Evolutionary conservation across 1,140 invertebrate species (phyloP).

Genomic region (Sycobia sp.): DNA sequence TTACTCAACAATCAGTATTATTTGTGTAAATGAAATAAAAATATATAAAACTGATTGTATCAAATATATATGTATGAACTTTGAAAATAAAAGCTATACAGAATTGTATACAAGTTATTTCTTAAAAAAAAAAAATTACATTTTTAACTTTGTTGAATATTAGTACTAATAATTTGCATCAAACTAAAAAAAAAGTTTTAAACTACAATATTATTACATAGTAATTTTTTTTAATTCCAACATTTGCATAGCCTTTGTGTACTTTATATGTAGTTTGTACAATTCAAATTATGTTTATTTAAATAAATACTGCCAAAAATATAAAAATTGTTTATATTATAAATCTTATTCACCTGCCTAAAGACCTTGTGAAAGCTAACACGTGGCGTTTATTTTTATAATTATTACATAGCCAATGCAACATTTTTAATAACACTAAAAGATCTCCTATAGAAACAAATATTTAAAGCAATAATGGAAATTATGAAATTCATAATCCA

Average conservation of each 20-base stretch:
- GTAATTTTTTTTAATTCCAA: slow-evolving; percentile 18
- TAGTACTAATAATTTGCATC: slow-evolving; percentile 8
- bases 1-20: slow-evolving; percentile 32
- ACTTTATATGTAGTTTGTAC: slow-evolving; percentile 29
- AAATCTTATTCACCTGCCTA: slow-evolving; percentile 1
- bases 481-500: background rate
- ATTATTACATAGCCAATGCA: background rate
- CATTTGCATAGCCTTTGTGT: slow-evolving; percentile 16
- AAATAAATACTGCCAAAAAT: slow-evolving; percentile 36
- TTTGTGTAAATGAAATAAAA: slow-evolving; percentile 31
- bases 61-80: slow-evolving; percentile 30
- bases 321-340: slow-evolving; percentile 13
- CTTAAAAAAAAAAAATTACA: slow-evolving; percentile 4
- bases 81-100: slow-evolving; percentile 16
- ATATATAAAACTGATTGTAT: slow-evolving; percentile 32
- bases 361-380: background rate
- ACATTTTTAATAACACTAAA: too few relatives aligned
- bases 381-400: background rate
- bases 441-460: too few relatives aligned
- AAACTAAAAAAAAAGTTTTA: slow-evolving; percentile 13
- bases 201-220: slow-evolving; percentile 13
- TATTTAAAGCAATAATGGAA: background rate
- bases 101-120: slow-evolving; percentile 23
- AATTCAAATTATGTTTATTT: slow-evolving; percentile 28
- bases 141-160: slow-evolving; percentile 11